Evolutionary conservation across 2,113 vertebrate species (phyloP), one percentile per base, ranked within the genome.

Genomic region (Takifugu flavidus): DNA sequence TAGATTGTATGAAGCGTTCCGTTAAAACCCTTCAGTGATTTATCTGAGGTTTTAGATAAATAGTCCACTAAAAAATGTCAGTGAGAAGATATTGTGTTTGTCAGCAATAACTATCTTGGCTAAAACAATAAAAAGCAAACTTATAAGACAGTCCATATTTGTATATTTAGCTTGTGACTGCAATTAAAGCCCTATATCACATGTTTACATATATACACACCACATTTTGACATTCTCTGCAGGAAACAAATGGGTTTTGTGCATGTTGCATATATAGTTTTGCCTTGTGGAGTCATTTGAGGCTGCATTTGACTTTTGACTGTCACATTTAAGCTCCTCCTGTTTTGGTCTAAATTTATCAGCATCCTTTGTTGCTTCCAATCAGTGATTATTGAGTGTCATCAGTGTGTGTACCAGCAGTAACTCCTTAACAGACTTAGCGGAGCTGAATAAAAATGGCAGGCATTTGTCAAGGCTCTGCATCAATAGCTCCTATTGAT

Each of bases 401-500:
- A 78, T 86, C 76, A 63, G 6, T 31, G 28, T 15, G 26, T 63
- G 70, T 63, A 62, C 25, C 54, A 60, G 39, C 2, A 50, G 43
- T 39, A 39, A 39, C 52, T 59, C 39, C 59, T 49, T 51, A 61
- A 59, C 53, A 72, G 50, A 50, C 34, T 50, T 34, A 69, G 26
- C 49, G 70, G 57, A 70, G 34, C 66, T 72, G 54, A 56, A 65
- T 57, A 51, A 65, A 75, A 78, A 56, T 62, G 49, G 25, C 46
- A 51, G 49, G 25, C 46, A 51, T 82, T 59, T 76, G 56, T 78
- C 34, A 25, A 49, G 25, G 67, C 53, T 59, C 51, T 55, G 45
- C 61, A 70, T 80, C 63, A 70, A 67, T 76, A 50, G 20, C 28
- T 61, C 51, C 53, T 76, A 77, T 83, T 67, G 75, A 86, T 86